Evolutionary conservation across 2,797 vertebrate species (phyloP).

Genomic region (Chrosomus eos): DNA sequence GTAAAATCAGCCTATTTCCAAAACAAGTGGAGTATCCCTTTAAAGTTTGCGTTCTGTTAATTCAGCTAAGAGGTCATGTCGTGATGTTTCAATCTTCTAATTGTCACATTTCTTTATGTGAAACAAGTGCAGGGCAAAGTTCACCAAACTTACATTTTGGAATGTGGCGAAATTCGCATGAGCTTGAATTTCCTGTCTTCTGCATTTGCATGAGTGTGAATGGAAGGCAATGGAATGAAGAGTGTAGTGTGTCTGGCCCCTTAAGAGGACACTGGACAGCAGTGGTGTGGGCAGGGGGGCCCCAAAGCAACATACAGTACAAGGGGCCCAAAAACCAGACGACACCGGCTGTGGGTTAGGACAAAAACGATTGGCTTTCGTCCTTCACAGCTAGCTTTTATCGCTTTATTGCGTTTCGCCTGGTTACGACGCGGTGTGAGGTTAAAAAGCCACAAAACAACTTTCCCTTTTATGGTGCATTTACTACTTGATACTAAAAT

Average conservation of each 20-base stretch:
- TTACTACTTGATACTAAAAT: conserved; percentile 33
- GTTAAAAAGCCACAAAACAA: conserved; percentile 37
- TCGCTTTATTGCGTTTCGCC: not conserved
- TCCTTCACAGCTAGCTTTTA: conserved; percentile 6
- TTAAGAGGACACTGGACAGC: not conserved
- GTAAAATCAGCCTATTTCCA: too few relatives aligned
- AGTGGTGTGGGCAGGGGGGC: not conserved
- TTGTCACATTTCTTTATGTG: not conserved
- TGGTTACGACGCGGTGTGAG: not conserved
- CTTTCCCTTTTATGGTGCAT: conserved; percentile 17
- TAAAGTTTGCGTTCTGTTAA: not conserved
- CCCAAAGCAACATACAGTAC: not conserved
- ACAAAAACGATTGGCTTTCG: not conserved
- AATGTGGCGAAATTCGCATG: not conserved
- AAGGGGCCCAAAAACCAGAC: not conserved
- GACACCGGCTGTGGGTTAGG: not conserved
- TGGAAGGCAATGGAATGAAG: not conserved
- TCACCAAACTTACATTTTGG: not conserved
- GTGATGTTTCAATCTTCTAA: not conserved
- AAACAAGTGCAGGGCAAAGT: not conserved
- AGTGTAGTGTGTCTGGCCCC: not conserved
- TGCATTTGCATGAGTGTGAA: not conserved
- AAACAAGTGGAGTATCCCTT: too few relatives aligned
- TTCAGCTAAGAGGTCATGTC: not conserved
- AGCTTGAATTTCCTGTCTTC: not conserved